Base-by-base conservation (phyloP, 1,140 invertebrate genomes). In the Dendrolimus kikuchii region DNA sequence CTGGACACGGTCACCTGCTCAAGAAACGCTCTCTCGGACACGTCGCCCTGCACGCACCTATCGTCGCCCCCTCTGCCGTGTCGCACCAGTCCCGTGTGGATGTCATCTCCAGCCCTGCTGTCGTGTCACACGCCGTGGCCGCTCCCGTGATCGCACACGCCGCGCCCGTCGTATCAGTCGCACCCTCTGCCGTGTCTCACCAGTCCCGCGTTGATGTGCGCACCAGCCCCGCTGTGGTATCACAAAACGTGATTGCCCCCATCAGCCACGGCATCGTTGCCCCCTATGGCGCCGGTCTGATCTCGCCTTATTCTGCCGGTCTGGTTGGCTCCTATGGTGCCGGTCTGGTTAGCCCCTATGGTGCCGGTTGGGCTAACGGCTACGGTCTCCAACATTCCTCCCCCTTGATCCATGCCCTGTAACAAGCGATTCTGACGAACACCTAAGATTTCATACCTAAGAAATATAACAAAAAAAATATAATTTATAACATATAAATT, bases 201-300 rank as follows among this genome's bases (percentile, higher is more conserved):
- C 82, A 87, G 58, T 82, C 84, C 57, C 80, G 73, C 40, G 68
- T 71, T 6, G 73, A 76, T 42, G 62, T 74, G 7, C 61, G 80
- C 69, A 66, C 68, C 47, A 68, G 77, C 38, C 73, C 79, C 42
- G 73, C 76, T 39, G 57, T 82, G 7, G 68, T 66, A 3, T 51
- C 60, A 38, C 65, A 66, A 56, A 53, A 53, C 49, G 60, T 59
- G 40, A 51, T 55, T 45, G 56, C 66, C 0, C 59, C 60, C 47
- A 40, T 59, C 44, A 51, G 63, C 6, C 53, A 64, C 43, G 62
- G 48, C 9, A 23, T 46, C 9, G 45, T 53, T 55, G 62, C 40
- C 61, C 62, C 53, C 66, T 41, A 53, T 45, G 56, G 52, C 7
- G 56, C 55, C 55, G 51, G 51, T 40, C n/a, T 59, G 10, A 44